Evolutionary conservation across 2,888 invertebrate genomes (phyloP), one percentile per base, ranked within the genome.

Genomic region (Tupiocoris notatus): DNA sequence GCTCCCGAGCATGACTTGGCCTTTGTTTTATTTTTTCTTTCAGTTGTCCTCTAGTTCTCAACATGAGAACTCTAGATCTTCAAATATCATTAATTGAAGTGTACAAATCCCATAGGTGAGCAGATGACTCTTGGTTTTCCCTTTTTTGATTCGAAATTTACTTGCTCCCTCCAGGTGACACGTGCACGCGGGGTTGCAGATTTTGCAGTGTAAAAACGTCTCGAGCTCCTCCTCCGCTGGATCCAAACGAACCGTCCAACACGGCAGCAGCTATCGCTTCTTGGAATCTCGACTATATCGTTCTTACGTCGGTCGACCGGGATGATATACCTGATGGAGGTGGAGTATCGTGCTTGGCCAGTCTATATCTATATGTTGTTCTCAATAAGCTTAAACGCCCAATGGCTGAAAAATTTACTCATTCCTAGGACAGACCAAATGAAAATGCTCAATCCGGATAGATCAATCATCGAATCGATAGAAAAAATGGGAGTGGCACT

Each of bases 181-280:
- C 97, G 0, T 99, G 99, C 83, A 99, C 99, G 0, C 88, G 99
- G 79, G 98, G 97, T 22, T 99, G 99, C 84, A 89, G 97, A 82
- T 99, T 99, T 86, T 99, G 99, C 85, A 98, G 98, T 0, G 95
- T 99, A 65, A 99, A 99, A 87, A 99, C 99, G 0, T 90, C 98
- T 0, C 88, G 93, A 78, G 87, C 88, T 24, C 99, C 98, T 0
- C 94, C 96, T 0, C 91, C 94, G 0, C 88, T 95, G 7, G 96
- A 99, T 86, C 90, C 92, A 0, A 87, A 89, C 77, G 99, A 99
- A 85, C 99, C 99, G 0, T 83, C 87, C 6, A 94, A 97, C 85
- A 99, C 98, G 0, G 99, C 98, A 0, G 88, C 86, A 73, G 98
- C 99, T 0, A 92, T 99, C 80, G 89, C 90, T 62, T 90, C 92